Base-by-base conservation (phyloP, 2,888 invertebrate genomes). In the Oligia fasciuncula region DNA sequence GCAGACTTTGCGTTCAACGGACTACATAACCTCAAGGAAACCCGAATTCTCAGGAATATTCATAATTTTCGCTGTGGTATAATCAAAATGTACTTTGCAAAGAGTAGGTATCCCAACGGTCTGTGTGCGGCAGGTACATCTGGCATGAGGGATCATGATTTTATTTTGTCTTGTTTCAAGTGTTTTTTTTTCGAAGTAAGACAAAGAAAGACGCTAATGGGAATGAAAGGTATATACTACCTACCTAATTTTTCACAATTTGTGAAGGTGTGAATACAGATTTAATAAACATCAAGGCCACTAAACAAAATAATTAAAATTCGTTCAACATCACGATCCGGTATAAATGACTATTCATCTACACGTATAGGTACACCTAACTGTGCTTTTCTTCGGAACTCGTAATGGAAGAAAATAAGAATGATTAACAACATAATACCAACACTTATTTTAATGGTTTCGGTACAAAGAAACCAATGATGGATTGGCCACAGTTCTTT, bases 1-100 rank as follows among this genome's bases (percentile, higher is more conserved):
- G 85, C 83, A 86, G 84, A 79, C 81, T 75, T 70, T 76, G 46
- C 72, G 75, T 73, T 84, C 82, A 82, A 85, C 84, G 81, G 70
- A 71, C 79, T 83, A 85, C 65, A 70, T 77, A 80, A 69, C 63
- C 77, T 77, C 51, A 76, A 57, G 68, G 83, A 68, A 88, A 73
- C 71, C 51, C 63, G 29, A 78, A 85, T 74, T 66, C 60, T 70
- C 13, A 60, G 54, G 69, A 77, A 86, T 73, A 77, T 77, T 81
- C 67, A 13, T 81, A 70, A 66, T 68, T 78, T 74, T 76, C 54
- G 51, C 68, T 75, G 57, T 73, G 51, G 73, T 76, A 63, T 51
- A 60, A 49, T 81, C 19, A 43, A 29, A 29, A 62, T 3, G 17
- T 43, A n/a, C 11, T n/a, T 68, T 68, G 6, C 40, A 67, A 40